These are phyloP conservation scores for Epinephelus malabaricus DNA, from an alignment of 2,797 vertebrate species.

Conservation along the genomic window DNA sequence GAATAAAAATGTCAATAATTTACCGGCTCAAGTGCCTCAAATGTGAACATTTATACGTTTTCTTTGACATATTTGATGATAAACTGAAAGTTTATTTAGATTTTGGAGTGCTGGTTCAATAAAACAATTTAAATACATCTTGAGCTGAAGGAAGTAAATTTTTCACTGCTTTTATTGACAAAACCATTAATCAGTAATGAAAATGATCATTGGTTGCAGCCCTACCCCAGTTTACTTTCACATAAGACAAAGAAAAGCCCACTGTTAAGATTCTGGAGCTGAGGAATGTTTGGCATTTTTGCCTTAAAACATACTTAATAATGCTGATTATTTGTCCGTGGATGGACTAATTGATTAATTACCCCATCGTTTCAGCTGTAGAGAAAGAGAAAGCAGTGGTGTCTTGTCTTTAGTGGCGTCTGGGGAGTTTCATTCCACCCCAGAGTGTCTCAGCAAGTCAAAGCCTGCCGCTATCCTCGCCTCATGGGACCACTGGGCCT, in stretches of 20 bases:
- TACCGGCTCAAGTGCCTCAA: neutral
- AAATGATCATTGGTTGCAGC: neutral
- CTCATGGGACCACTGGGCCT: constrained; percentile 49
- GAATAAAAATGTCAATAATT: neutral
- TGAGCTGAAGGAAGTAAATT: too few species aligned
- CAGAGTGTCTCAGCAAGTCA: constrained; percentile 60
- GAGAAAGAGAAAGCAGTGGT: neutral
- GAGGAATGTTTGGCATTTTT: neutral
- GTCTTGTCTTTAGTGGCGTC: constrained; percentile 10
- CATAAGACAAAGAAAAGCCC: neutral
- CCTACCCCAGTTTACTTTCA: neutral
- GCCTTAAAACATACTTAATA: too few species aligned
- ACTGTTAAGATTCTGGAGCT: neutral
- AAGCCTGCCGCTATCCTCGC: constrained; percentile 61
- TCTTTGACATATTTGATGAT: neutral
- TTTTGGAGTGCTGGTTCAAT: neutral
- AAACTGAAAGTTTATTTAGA: neutral
- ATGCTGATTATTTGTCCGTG: neutral
- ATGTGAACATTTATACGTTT: neutral
- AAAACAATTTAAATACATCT: neutral
- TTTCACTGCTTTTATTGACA: neutral
- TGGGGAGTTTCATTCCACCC: constrained; percentile 47
- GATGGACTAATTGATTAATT: neutral
- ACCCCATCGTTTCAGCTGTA: neutral
- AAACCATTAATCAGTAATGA: neutral